Evolutionary conservation across 1,140 invertebrate genomes (phyloP).

Genomic region (Calephelis virginiensis): DNA sequence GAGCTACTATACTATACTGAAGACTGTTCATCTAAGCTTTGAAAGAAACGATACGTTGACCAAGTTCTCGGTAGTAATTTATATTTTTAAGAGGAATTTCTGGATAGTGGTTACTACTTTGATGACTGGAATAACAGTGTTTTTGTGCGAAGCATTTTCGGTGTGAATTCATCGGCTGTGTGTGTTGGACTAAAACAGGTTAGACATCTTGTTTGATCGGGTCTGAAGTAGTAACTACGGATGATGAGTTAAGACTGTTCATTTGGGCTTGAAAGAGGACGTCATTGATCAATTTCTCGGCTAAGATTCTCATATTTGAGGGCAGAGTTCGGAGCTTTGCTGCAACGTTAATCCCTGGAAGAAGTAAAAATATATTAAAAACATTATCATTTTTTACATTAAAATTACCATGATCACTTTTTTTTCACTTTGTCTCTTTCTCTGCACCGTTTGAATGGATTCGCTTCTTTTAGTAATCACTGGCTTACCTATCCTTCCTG

Average conservation of each 20-base stretch:
- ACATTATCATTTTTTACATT: too few species aligned
- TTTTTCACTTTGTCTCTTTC: too few species aligned
- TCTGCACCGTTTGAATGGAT: too few species aligned
- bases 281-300: conserved; percentile 74
- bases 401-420: too few species aligned
- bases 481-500: too few species aligned
- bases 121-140: neutral
- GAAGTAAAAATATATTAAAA: conserved; percentile 5
- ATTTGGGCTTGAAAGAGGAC: conserved; percentile 73
- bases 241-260: conserved; percentile 50
- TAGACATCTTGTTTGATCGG: conserved; percentile 48
- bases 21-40: too few species aligned
- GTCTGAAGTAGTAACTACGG: conserved; percentile 47
- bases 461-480: too few species aligned
- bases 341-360: conserved; percentile 72
- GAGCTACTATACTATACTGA: too few species aligned
- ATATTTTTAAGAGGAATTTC: neutral
- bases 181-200: too few species aligned
- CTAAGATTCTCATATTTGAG: conserved; percentile 63
- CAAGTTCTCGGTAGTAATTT: too few species aligned
- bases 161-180: neutral
- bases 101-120: neutral
- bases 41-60: too few species aligned
- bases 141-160: too few species aligned
- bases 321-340: conserved; percentile 68